Percentiles rank a stretch among this genome's conserved stretches.
Evolutionary conservation across 92 coral and sea anemone genomes (phyloP).

Genomic region (Bergia sp.): DNA sequence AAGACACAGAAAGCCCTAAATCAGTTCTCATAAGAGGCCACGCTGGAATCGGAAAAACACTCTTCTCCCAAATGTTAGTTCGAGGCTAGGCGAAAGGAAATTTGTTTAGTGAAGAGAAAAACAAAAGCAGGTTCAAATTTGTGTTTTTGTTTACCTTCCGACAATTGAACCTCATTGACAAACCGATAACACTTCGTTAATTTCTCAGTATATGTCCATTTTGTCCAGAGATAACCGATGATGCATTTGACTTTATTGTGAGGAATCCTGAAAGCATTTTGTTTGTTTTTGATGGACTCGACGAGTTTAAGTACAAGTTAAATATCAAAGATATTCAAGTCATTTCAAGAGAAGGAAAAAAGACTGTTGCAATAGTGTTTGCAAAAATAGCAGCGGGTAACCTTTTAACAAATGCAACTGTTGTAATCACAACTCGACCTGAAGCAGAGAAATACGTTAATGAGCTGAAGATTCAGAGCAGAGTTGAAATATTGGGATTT

Average conservation of each 20-base stretch:
- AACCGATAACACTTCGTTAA: background rate
- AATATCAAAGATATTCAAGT: background rate
- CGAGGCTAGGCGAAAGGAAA: background rate
- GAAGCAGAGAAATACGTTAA: background rate
- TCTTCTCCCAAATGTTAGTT: background rate
- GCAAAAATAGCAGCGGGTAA: conserved; percentile 1
- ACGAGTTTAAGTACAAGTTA: background rate
- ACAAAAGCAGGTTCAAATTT: background rate
- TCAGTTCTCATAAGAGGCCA: background rate
- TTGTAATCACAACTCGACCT: background rate
- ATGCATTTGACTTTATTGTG: background rate
- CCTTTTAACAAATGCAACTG: background rate
- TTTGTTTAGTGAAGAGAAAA: too few relatives aligned
- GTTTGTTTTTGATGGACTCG: background rate
- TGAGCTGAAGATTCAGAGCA: background rate
- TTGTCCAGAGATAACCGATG: background rate
- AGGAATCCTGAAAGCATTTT: background rate
- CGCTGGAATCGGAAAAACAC: background rate
- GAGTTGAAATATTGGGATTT: conserved; percentile 8
- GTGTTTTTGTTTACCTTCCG: conserved; percentile 15
- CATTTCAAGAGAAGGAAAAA: background rate
- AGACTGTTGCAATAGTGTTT: background rate
- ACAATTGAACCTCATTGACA: background rate
- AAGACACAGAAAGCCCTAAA: background rate
- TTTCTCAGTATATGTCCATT: background rate